Percentiles rank a stretch among this genome's conserved stretches.
Evolutionary conservation across 2,797 vertebrate species (phyloP).

Genomic region (Perdix hodgsoniae): DNA sequence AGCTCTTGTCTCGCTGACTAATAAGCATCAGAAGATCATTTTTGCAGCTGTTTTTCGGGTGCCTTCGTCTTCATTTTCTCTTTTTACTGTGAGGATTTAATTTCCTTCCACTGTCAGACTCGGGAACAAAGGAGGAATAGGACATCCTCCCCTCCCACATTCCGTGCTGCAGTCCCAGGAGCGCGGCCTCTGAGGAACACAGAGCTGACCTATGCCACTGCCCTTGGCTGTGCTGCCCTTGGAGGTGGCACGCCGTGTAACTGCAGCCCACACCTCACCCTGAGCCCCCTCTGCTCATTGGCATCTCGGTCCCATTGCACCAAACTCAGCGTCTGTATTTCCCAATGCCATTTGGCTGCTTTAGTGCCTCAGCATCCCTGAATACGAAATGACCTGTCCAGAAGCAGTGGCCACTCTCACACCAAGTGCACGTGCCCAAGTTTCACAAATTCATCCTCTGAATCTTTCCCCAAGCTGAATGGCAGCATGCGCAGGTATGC

Average conservation of each 20-base stretch:
- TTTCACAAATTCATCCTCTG: neutral
- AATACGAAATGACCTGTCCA: neutral
- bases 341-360: neutral
- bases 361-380: neutral
- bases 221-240: neutral
- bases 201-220: neutral
- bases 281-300: neutral
- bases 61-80: conserved; percentile 1
- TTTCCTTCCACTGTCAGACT: conserved; percentile 42
- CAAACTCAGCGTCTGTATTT: neutral
- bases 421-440: neutral
- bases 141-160: conserved; percentile 21
- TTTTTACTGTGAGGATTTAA: neutral
- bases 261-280: neutral
- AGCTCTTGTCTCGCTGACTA: neutral
- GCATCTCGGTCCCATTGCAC: neutral
- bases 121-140: conserved; percentile 29
- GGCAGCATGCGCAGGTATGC: neutral
- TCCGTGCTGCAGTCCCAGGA: neutral
- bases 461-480: neutral
- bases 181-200: neutral
- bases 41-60: conserved; percentile 12
- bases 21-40: neutral
- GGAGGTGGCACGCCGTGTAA: accelerated
- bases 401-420: neutral